Evolutionary conservation across 1,140 invertebrate genomes (phyloP).

Genomic region (Episyrphus balteatus): DNA sequence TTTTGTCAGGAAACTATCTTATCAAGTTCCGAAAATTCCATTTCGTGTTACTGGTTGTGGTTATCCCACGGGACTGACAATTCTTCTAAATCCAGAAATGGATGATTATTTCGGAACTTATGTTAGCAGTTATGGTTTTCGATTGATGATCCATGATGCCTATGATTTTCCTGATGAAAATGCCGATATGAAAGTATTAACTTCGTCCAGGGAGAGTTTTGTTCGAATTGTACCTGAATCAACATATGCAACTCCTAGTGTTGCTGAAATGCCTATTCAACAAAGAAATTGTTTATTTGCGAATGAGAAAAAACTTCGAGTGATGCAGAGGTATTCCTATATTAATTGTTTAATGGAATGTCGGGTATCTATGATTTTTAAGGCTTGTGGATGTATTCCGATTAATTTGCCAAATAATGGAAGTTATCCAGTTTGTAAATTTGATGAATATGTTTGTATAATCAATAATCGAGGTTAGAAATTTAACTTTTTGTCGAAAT

Average conservation of each 20-base stretch:
- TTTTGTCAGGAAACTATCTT: slow-evolving; percentile 24
- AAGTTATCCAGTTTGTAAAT: slow-evolving; percentile 11
- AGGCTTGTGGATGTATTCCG: slow-evolving; percentile 47
- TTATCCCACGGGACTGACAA: slow-evolving; percentile 48
- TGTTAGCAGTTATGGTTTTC: slow-evolving; percentile 33
- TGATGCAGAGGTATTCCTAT: slow-evolving; percentile 44
- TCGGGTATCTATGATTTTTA: slow-evolving; percentile 36
- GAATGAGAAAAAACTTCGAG: slow-evolving; percentile 37
- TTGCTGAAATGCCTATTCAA: slow-evolving; percentile 37
- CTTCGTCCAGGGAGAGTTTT: slow-evolving; percentile 42
- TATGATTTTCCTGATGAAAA: slow-evolving; percentile 49
- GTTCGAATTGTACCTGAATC: slow-evolving; percentile 46
- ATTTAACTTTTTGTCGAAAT: background rate
- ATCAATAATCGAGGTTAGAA: slow-evolving; percentile 20
- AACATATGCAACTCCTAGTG: slow-evolving; percentile 44
- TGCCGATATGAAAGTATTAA: slow-evolving; percentile 43
- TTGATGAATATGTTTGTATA: slow-evolving; percentile 20
- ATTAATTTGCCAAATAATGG: slow-evolving; percentile 43
- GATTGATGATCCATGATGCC: slow-evolving; percentile 44
- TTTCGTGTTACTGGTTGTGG: slow-evolving; percentile 49
- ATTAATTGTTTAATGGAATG: slow-evolving; percentile 52
- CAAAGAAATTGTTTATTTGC: slow-evolving; percentile 46
- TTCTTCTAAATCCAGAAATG: slow-evolving; percentile 40
- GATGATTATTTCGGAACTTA: slow-evolving; percentile 40
- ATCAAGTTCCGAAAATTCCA: slow-evolving; percentile 34